Evolutionary conservation across 2,888 invertebrate species (phyloP).

Genomic region (Gonocerus acuteangulatus): DNA sequence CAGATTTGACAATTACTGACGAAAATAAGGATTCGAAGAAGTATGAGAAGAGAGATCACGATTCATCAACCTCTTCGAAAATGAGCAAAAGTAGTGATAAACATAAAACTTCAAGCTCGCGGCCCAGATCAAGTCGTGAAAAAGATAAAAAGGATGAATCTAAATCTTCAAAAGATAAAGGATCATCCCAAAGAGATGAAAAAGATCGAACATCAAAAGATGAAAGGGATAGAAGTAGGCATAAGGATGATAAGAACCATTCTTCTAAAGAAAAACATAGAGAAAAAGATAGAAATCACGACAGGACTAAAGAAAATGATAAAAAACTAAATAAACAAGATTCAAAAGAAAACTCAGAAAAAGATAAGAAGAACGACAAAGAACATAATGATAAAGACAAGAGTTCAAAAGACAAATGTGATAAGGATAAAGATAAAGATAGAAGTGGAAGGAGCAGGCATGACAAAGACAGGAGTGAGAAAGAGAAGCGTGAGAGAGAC

Average conservation of each 20-base stretch:
- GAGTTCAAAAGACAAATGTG: not conserved
- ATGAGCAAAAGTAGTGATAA: conserved; percentile 8
- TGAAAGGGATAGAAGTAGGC: conserved; percentile 14
- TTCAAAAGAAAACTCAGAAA: conserved; percentile 5
- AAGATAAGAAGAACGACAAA: conserved; percentile 25
- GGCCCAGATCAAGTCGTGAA: not conserved
- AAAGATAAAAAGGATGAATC: conserved; percentile 4
- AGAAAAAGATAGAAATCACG: conserved; percentile 38
- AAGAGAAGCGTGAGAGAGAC: conserved; percentile 27
- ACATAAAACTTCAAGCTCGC: not conserved
- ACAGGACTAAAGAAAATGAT: conserved; percentile 27
- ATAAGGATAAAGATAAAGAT: conserved; percentile 25
- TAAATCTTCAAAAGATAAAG: conserved; percentile 20
- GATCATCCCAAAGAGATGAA: conserved; percentile 5
- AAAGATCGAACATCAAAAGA: conserved; percentile 8
- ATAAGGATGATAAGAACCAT: conserved; percentile 25
- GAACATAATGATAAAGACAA: conserved; percentile 23
- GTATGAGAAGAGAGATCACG: conserved; percentile 14
- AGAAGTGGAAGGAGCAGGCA: conserved; percentile 19
- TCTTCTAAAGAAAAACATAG: conserved; percentile 41
- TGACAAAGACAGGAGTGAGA: conserved; percentile 18
- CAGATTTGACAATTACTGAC: not conserved
- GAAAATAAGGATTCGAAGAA: conserved; percentile 10
- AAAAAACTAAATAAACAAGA: conserved; percentile 17
- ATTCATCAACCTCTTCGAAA: conserved; percentile 7